These are phyloP conservation scores for Vimba vimba DNA, from an alignment of 2,113 vertebrate genomes.

Conservation along the genomic window DNA sequence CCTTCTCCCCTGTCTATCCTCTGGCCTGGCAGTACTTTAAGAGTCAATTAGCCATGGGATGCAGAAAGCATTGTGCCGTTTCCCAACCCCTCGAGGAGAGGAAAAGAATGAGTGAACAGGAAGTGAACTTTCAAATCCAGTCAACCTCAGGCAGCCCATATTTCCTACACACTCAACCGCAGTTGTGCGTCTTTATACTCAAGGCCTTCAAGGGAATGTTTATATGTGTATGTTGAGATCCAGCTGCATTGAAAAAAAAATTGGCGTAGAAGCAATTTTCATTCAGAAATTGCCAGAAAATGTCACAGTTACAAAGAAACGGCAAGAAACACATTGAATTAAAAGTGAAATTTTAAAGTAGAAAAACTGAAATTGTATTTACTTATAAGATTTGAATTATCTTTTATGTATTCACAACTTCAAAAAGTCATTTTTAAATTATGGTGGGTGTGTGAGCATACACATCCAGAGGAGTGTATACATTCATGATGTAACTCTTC, in stretches of 20 bases:
- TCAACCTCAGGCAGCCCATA: constrained; percentile 35
- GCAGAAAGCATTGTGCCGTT: constrained; percentile 30
- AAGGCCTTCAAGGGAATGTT: not conserved
- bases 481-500: not conserved
- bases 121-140: constrained; percentile 44
- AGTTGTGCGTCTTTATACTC: constrained; percentile 36
- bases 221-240: constrained; percentile 19
- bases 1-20: constrained; percentile 24
- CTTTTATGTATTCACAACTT: too few relatives aligned
- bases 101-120: constrained; percentile 34
- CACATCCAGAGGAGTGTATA: not conserved
- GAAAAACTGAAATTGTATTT: too few relatives aligned
- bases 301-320: too few relatives aligned
- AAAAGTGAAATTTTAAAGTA: too few relatives aligned
- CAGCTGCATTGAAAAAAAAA: not conserved
- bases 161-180: constrained; percentile 39
- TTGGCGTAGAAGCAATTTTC: too few relatives aligned
- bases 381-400: too few relatives aligned
- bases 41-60: constrained; percentile 44
- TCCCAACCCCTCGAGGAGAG: constrained; percentile 16
- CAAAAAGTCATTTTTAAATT: too few relatives aligned
- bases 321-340: too few relatives aligned
- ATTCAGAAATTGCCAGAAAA: too few relatives aligned
- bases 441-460: not conserved
- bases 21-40: constrained; percentile 24